These are phyloP conservation scores for Siniperca obscura DNA, from an alignment of 2,797 vertebrate species.

Conservation along the genomic window DNA sequence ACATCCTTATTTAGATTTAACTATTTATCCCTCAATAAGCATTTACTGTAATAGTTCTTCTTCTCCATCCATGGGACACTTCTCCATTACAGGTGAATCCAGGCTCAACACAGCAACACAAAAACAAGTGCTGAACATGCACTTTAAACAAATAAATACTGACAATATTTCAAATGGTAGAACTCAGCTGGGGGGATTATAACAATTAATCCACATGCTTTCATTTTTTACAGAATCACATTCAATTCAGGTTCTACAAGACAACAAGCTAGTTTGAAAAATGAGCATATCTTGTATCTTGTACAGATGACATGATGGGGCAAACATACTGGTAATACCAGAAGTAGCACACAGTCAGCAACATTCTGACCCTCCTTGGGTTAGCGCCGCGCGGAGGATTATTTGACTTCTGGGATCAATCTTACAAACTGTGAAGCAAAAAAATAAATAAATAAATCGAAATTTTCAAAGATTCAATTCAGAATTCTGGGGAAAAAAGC, in stretches of 20 bases:
- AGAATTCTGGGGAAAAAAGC: not conserved
- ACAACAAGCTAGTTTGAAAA: not conserved
- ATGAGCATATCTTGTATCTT: not conserved
- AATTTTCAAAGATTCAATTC: not conserved
- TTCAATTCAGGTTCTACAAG: constrained; percentile 1
- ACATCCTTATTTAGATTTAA: constrained; percentile 9
- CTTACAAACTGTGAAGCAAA: not conserved
- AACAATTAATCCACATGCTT: constrained; percentile 1
- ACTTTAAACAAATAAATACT: constrained; percentile 51
- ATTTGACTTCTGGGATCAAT: not conserved
- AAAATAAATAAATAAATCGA: not conserved
- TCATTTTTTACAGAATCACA: not conserved
- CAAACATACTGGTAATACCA: not conserved
- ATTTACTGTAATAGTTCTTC: constrained; percentile 12
- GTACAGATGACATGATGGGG: not conserved
- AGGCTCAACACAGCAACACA: constrained; percentile 25
- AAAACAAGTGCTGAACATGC: constrained; percentile 26
- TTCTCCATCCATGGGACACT: not conserved
- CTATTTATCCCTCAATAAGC: not conserved
- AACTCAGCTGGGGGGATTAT: constrained; percentile 10
- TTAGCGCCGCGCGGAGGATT: not conserved
- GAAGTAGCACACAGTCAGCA: not conserved
- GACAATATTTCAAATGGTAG: constrained; percentile 15
- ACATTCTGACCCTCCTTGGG: not conserved
- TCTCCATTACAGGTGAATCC: constrained; percentile 1